Evolutionary conservation across 1,140 invertebrate species (phyloP), one percentile per base, ranked within the genome.

Genomic region (Tenebrio molitor): DNA sequence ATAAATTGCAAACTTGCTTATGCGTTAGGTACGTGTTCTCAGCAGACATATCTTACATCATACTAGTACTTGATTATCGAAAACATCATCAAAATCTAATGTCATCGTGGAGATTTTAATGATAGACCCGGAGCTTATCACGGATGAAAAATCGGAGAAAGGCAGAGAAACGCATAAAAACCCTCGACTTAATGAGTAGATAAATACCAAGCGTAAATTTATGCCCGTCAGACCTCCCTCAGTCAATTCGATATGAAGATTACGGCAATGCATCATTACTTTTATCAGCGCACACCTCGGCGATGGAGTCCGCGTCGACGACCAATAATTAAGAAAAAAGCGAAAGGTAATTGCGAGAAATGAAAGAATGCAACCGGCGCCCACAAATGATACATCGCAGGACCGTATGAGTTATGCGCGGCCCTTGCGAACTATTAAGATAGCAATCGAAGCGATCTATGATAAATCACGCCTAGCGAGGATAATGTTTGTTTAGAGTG

Each of bases 301-400:
- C 44, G 29, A 4, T 33, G 36, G 7, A 39, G 12, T 12, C n/a
- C n/a, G 25, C 36, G 29, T 7, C 5, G n/a, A 39, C 6, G 44
- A 58, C n/a, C 29, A 14, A 58, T 58, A 58, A 58, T 58, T 58
- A 58, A 12, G 50, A 58, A 58, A 58, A 29, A 58, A 58, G 4
- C 15, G 21, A 50, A 58, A 58, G 4, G 23, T 58, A 25, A 58
- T 42, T 65, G 58, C 44, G 66, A 46, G 62, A 65, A 65, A 71
- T 71, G 21, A 63, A 34, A 42, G 15, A 53, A 39, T 36, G 72
- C 68, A 74, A 62, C 72, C 72, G 72, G 72, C 67, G 62, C 39
- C 16, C 68, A 39, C 17, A 36, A 66, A 68, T 44, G 72, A 68
- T 42, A 17, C 23, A 74, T 58, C 29, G 7, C 44, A 62, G 25